These are phyloP conservation scores for Callocephalon fimbriatum DNA, from an alignment of 2,113 vertebrate species.

Conservation along the genomic window DNA sequence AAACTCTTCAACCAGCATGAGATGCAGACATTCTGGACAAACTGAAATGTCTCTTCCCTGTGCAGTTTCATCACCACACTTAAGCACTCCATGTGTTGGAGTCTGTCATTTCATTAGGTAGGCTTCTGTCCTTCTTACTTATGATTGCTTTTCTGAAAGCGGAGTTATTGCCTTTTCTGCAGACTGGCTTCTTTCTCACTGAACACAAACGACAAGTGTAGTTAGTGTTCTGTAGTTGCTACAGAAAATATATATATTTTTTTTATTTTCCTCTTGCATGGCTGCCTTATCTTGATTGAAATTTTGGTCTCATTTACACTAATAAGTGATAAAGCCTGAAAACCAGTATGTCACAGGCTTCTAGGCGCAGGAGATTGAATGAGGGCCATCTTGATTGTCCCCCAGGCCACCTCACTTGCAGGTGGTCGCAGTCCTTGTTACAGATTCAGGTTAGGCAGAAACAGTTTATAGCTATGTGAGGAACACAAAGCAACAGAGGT, in stretches of 20 bases:
- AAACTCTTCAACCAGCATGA: background rate
- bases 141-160: background rate
- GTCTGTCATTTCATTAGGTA: background rate
- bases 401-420: background rate
- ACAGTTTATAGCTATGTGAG: background rate
- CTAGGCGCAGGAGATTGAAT: background rate
- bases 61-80: background rate
- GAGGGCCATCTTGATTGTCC: background rate
- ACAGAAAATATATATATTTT: background rate
- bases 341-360: background rate
- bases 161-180: background rate
- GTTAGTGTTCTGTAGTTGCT: background rate
- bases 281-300: background rate
- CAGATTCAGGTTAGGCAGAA: background rate
- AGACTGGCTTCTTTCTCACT: background rate
- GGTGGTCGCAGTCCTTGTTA: fast-evolving
- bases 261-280: background rate
- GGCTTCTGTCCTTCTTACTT: background rate
- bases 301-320: background rate
- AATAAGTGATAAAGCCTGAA: background rate
- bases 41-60: background rate
- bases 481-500: background rate
- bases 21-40: background rate
- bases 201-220: background rate
- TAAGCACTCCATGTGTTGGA: background rate